Evolutionary conservation across 2,113 vertebrate genomes (phyloP).

Genomic region (Sylvilagus bachmani): DNA sequence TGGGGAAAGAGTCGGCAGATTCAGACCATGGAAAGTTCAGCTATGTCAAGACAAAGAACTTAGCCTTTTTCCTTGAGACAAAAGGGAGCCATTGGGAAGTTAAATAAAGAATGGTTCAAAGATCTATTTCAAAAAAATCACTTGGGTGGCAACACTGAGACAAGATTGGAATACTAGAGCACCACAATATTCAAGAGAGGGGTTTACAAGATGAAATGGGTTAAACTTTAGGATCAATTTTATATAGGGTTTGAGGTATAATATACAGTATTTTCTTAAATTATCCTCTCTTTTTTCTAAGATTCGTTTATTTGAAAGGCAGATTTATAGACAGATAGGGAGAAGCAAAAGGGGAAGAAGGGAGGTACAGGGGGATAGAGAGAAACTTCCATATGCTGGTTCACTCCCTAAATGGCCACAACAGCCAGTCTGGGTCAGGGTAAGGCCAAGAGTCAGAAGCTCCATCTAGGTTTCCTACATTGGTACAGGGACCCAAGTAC

Average conservation of each 20-base stretch:
- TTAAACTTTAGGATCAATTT: slow-evolving; percentile 33
- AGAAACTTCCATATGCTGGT: no score
- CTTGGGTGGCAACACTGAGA: not conserved
- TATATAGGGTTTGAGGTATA: not conserved
- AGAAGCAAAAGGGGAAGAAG: no score
- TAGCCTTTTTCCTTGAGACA: not conserved
- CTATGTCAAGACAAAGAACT: not conserved
- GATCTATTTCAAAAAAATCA: not conserved
- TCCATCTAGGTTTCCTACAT: no score
- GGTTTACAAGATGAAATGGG: not conserved
- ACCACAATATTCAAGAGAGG: not conserved
- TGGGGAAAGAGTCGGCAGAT: not conserved
- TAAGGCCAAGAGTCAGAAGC: no score
- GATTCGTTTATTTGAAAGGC: no score
- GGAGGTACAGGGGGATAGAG: no score
- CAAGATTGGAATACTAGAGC: not conserved
- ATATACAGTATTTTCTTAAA: not conserved
- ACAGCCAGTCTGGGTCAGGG: no score
- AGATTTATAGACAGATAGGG: no score
- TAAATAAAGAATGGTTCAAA: slow-evolving; percentile 2
- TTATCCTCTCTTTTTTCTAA: no score
- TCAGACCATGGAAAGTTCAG: not conserved
- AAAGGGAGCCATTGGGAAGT: not conserved
- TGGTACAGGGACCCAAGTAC: no score
- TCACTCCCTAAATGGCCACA: no score